These are phyloP conservation scores for Triplophysa rosa DNA, from an alignment of 2,113 vertebrate genomes.

Conservation along the genomic window DNA sequence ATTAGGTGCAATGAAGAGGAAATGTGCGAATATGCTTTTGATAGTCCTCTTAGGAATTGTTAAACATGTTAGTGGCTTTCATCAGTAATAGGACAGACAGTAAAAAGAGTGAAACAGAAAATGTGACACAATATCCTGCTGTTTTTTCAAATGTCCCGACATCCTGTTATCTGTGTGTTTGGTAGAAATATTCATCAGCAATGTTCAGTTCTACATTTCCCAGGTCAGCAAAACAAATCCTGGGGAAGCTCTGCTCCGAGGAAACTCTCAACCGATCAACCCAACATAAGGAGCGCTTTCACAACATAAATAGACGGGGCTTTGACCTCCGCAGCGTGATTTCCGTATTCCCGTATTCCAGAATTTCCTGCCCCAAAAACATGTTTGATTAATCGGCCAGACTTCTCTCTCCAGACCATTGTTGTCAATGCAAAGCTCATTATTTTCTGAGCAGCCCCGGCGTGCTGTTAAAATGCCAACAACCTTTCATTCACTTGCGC, in stretches of 20 bases:
- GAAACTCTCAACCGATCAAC: slow-evolving; percentile 5
- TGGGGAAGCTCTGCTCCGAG: slow-evolving; percentile 9
- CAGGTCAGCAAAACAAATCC: slow-evolving; percentile 47
- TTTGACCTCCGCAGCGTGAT: slow-evolving; percentile 20
- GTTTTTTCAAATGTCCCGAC: slow-evolving; percentile 16
- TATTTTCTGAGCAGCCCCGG: slow-evolving; percentile 39
- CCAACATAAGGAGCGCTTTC: slow-evolving; percentile 8
- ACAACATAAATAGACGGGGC: slow-evolving; percentile 6
- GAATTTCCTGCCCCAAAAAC: slow-evolving; percentile 31
- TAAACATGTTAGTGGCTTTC: slow-evolving; percentile 30
- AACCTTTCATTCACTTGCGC: slow-evolving; percentile 44
- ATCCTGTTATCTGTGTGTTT: slow-evolving; percentile 33
- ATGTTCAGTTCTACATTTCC: slow-evolving; percentile 28
- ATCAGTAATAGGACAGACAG: slow-evolving; percentile 12
- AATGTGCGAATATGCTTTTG: not conserved
- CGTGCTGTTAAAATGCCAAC: slow-evolving; percentile 55
- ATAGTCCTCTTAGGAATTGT: slow-evolving; percentile 7
- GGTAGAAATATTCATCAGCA: slow-evolving; percentile 36
- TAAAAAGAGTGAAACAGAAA: slow-evolving; percentile 21
- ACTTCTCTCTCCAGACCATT: slow-evolving; percentile 9
- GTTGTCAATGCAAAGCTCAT: slow-evolving; percentile 38
- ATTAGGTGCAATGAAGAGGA: not conserved
- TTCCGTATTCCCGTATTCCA: slow-evolving; percentile 32
- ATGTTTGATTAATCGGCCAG: slow-evolving; percentile 41
- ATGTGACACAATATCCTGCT: slow-evolving; percentile 16